Evolutionary conservation across 2,797 vertebrate species (phyloP), one percentile per base, ranked within the genome.

Genomic region (Pampus argenteus): DNA sequence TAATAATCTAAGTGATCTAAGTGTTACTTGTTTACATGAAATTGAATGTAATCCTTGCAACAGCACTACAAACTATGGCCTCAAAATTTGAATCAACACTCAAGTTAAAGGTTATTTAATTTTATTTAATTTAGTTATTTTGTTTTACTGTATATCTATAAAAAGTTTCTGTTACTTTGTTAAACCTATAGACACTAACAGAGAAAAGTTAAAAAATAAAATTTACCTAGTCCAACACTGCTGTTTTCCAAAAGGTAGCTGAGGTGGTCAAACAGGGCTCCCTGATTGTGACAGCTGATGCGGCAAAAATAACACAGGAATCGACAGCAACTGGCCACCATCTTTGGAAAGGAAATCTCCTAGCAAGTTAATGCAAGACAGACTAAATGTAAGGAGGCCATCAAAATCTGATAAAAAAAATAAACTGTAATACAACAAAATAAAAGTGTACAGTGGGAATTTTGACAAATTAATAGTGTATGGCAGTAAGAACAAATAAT

Each of bases 241-340:
- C 97, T 96, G 79, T 99, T 98, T 88, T 98, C 97, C 89, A 99
- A 72, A 73, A 99, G 95, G 81, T 97, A 99, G 89, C 97, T 97
- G 77, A 99, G 97, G 86, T 98, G 97, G 78, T 98, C 96, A 83
- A 99, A 99, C 93, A 99, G 96, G 25, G 97, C 96, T 88, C 97
- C 97, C 83, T 99, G 97, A 91, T 99, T 99, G 86, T 96, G 96
- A 31, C 96, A 91, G 82, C 97, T 98, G 83, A 98, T 98, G 66
- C 97, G 96, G 84, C 97, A 98, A 91, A 99, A 99, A 82, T 99
- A 99, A 83, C 98, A 99, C 0, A 99, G 92, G 88, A 99, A 99
- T 71, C 97, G 96, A 89, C 98, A 99, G 85, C 98, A 99, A 86
- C 98, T 96, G 78, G 97, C 97, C 83, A 99, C 97, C 98, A 99